Percentiles rank a stretch among this genome's conserved stretches.
Evolutionary conservation across 2,113 vertebrate species (phyloP).

Genomic region (chimpanzee (Pan troglodytes)): DNA sequence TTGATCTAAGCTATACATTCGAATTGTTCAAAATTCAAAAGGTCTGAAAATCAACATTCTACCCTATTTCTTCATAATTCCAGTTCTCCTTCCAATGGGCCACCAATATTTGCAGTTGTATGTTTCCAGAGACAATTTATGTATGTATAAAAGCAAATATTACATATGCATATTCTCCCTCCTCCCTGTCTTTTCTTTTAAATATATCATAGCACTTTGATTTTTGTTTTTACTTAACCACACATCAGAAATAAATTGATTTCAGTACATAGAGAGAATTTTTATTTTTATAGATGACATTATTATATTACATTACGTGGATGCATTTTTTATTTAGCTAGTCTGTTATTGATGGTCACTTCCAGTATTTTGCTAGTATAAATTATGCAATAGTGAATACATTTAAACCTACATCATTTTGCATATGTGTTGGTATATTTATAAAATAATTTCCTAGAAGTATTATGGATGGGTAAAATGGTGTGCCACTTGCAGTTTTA

Average conservation of each 20-base stretch:
- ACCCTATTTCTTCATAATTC: not conserved
- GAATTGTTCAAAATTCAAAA: slow-evolving; percentile 20
- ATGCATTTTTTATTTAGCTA: not conserved
- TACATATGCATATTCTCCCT: not conserved
- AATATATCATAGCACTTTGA: not conserved
- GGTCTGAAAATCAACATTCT: not conserved
- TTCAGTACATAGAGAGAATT: not conserved
- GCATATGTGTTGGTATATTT: not conserved
- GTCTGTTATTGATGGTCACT: not conserved
- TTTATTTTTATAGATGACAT: not conserved
- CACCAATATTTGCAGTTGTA: not conserved
- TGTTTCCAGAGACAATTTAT: not conserved
- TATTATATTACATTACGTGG: not conserved
- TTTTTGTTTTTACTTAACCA: slow-evolving; percentile 27
- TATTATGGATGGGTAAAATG: slow-evolving; percentile 7
- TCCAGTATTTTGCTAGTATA: not conserved
- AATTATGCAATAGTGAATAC: not conserved
- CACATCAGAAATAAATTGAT: not conserved
- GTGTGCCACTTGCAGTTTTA: not conserved
- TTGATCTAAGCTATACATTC: not conserved
- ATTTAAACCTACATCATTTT: not conserved
- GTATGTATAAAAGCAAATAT: not conserved
- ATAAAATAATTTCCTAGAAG: not conserved
- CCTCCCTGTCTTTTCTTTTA: not conserved
- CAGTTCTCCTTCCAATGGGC: not conserved